These are phyloP conservation scores for Hyperopisus bebe DNA, from an alignment of 2,113 vertebrate species.

Conservation along the genomic window DNA sequence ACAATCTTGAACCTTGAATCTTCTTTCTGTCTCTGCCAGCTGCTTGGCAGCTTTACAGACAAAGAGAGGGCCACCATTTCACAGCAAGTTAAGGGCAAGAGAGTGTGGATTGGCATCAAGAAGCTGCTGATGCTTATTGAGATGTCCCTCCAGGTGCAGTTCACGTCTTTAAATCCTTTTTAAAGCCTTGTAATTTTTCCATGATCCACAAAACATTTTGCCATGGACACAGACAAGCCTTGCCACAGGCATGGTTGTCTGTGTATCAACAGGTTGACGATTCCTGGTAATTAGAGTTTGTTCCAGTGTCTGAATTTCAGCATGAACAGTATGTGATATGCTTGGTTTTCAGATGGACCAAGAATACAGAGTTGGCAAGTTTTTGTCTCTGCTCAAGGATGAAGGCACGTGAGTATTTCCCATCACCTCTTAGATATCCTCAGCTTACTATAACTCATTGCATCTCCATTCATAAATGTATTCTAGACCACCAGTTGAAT, in stretches of 20 bases:
- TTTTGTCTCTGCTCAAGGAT: constrained; percentile 84
- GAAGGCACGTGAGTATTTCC: constrained; percentile 85
- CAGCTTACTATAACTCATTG: background rate
- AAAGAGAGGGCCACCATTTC: constrained; percentile 81
- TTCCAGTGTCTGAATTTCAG: background rate
- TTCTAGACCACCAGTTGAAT: background rate
- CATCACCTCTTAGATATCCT: background rate
- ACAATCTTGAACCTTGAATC: background rate
- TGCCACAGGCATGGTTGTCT: background rate
- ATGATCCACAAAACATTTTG: background rate
- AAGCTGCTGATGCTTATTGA: constrained; percentile 96
- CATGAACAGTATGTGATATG: background rate
- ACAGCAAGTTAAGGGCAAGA: constrained; percentile 81
- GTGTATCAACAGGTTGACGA: background rate
- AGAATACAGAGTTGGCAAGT: constrained; percentile 90
- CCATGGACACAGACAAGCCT: background rate
- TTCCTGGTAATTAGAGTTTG: background rate
- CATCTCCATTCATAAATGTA: constrained; percentile 1
- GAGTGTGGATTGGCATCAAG: constrained; percentile 95
- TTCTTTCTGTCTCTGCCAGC: constrained; percentile 52
- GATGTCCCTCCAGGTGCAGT: constrained; percentile 90
- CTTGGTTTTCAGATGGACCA: constrained; percentile 76
- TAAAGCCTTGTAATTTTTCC: background rate
- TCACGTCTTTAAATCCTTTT: background rate
- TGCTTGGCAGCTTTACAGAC: constrained; percentile 90